Conservation (phyloP, 2,797 vertebrate species). For the Poecilia picta region DNA sequence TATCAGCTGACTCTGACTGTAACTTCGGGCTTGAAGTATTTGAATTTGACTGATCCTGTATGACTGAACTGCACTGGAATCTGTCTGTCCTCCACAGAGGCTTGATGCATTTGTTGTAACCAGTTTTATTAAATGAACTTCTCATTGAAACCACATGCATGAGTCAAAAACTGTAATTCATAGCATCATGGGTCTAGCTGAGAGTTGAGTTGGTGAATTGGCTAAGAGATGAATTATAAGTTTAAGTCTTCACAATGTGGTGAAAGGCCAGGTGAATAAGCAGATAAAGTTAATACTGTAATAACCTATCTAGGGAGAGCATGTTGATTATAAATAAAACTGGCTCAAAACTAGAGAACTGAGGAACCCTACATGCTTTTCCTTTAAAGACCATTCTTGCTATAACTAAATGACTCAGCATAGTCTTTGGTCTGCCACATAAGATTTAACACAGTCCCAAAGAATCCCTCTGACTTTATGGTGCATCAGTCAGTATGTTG, state of each 20-base stretch:
- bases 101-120: no score
- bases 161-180: not conserved
- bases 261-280: no score
- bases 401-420: not conserved
- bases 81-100: no score
- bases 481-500: not conserved
- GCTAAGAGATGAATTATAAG: not conserved
- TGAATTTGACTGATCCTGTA: no score
- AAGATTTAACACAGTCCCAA: not conserved
- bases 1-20: not conserved
- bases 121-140: no score
- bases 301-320: not conserved
- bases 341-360: not conserved
- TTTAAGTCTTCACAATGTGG: not conserved
- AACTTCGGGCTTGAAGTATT: no score
- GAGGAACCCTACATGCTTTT: not conserved
- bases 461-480: not conserved
- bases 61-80: no score
- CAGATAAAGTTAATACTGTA: not conserved
- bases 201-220: not conserved
- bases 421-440: not conserved
- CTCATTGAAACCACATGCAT: no score
- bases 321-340: not conserved
- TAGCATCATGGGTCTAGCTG: not conserved
- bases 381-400: not conserved